Base-by-base conservation (phyloP, 1,140 invertebrate species). In the Lepidostoma basale region DNA sequence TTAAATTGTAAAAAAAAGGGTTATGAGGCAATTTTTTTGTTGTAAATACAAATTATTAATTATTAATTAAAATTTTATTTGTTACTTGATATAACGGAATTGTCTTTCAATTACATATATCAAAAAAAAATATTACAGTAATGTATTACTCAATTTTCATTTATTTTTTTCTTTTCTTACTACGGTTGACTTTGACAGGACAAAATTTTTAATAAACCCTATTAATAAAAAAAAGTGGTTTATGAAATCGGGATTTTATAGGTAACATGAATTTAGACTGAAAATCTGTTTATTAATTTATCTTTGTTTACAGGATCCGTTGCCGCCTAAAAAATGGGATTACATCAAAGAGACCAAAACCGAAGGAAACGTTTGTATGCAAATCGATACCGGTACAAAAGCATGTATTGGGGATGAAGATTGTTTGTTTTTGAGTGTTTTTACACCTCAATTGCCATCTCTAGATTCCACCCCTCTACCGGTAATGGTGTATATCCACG, bases 401-500 rank as follows among this genome's bases (percentile, higher is more conserved):
- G n/a, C 33, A 23, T 67, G 18, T 25, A 14, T 33, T 9, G 69
- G 69, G 6, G 39, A 52, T 44, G 69, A 70, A 54, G 63, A 70
- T 25, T 67, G 69, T 44, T 49, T 70, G 12, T 62, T 42, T 54
- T 28, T 70, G 9, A 72, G 69, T 58, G 49, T 73, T 42, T 45
- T 52, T 42, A 60, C 58, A 30, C 67, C 63, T 22, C 44, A 62
- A 74, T 25, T 56, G 63, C 14, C 67, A 71, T 3, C 44, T 66
- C 2, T 72, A 73, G 56, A 74, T 72, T 2, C 63, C 58, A 39
- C 10, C 10, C 22, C 67, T 3, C 52, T 78, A 14, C 85, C 88
- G 0, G 87, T 90, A 0, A 84, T 90, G 75, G 80, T 89, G 0
- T 90, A 80, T 77, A 84, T 90, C 30, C 86, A 88, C 74, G 88